Base-by-base conservation (phyloP, 2,113 vertebrate genomes). In the Reinhardtius hippoglossoides region DNA sequence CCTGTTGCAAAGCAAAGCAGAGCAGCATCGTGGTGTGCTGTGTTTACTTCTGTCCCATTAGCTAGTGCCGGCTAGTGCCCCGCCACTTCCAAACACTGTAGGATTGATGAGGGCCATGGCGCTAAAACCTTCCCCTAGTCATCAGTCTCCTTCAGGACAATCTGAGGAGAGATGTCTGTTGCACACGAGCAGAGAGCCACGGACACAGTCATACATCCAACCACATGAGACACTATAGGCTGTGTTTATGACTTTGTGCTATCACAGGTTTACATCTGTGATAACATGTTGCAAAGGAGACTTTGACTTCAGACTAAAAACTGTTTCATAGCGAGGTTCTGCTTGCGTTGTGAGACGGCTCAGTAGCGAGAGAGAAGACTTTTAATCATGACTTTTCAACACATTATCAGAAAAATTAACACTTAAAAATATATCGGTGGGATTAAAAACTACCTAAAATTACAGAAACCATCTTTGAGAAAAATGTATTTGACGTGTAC, bases 21-120 rank as follows among this genome's bases (percentile, higher is more conserved):
- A 87, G 87, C 85, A 70, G 78, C 77, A 65, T 87, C 65, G 18
- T 56, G 72, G 60, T 26, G 27, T 62, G 69, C 84, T 78, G 82
- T 93, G 93, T 94, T 95, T 95, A 94, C 82, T 57, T 74, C 76
- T 62, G 85, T 69, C 78, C 91, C 93, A 92, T 91, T 92, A 92
- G 85, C 92, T 50, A 56, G 76, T 81, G 80, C 80, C n/a, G 76
- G 78, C 86, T 82, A 88, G 88, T 84, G 86, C 88, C 83, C 71
- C 37, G 26, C 68, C 80, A 91, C 82, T 92, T 94, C 92, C 70
- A 94, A 95, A 94, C 93, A 94, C 46, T 83, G 76, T 74, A 91
- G 84, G 91, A 95, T 95, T 93, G 77, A 94, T 93, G 93, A 94
- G 69, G 76, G 55, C 78, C 59, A 40, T 89, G 90, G 90, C 88